Conservation (phyloP, 2,888 invertebrate genomes). For the Monochamus alternatus region DNA sequence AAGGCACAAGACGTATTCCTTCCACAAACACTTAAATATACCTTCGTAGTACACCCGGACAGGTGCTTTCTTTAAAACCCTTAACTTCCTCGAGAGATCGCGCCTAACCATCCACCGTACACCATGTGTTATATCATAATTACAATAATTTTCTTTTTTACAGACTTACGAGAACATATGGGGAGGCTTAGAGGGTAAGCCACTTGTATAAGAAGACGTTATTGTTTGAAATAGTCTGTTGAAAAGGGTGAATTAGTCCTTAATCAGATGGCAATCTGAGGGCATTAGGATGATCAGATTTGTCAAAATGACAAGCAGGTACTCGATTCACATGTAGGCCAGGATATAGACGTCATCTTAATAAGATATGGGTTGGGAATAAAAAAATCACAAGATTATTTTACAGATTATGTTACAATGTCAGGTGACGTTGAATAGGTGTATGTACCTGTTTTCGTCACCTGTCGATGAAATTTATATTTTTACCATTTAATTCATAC, state of each 20-base stretch:
- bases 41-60: constrained; percentile 44
- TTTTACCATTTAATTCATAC: background rate
- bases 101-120: constrained; percentile 60
- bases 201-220: constrained; percentile 41
- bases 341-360: constrained; percentile 60
- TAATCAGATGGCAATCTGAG: constrained; percentile 53
- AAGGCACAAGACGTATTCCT: constrained; percentile 26
- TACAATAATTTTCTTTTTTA: constrained; percentile 66
- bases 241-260: constrained; percentile 65
- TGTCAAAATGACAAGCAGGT: constrained; percentile 62
- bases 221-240: constrained; percentile 57
- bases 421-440: background rate
- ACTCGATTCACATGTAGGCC: constrained; percentile 51
- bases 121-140: constrained; percentile 69
- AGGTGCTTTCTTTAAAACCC: constrained; percentile 55
- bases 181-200: constrained; percentile 53
- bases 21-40: constrained; percentile 32
- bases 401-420: constrained; percentile 13
- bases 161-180: constrained; percentile 58
- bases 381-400: constrained; percentile 19
- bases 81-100: constrained; percentile 55
- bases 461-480: background rate
- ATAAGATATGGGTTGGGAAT: constrained; percentile 41
- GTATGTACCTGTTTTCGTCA: constrained; percentile 2
- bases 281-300: constrained; percentile 57